Base-by-base conservation (phyloP, 2,797 vertebrate genomes). In the Oophaga sylvatica region DNA sequence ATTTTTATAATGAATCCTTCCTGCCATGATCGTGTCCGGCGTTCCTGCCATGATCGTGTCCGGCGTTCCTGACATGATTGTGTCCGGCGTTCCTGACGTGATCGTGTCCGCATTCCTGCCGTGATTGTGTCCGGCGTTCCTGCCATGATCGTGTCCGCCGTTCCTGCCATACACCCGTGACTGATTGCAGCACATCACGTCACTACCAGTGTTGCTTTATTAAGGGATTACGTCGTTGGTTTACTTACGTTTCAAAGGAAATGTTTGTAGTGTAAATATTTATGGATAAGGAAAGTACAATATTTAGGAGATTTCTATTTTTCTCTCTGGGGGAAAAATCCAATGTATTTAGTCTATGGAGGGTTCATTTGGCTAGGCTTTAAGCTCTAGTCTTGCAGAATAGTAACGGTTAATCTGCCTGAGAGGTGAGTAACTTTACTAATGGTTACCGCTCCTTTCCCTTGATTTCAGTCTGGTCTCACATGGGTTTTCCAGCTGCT, bases 11-110 rank as follows among this genome's bases (percentile, higher is more conserved):
- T 76, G n/a, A 41, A 60, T 73, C 13, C 20, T 31, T 75, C 68
- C 48, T 62, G 31, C 56, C 41, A 48, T 5, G 31, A 71, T 73
- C 31, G 71, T 80, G 57, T 81, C 57, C 63, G 31, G n/a, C 4
- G 26, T 80, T 86, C 59, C 59, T 73, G 77, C 62, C n/a, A 31
- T 53, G 26, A 71, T 73, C 31, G 71, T 80, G 57, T 81, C 57
- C 63, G 31, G n/a, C 4, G 26, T 80, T 86, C 59, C 59, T 73
- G 77, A 53, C n/a, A 31, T 53, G 26, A 71, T 73, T 20, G 71
- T 80, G 57, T 81, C 57, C 63, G 31, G n/a, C 4, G 26, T 80
- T 86, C 59, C 59, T 73, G 77, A 26, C 26, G 26, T 26, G 26
- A 71, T 73, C 31, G 71, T 80, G 57, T 81, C 57, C 63, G 31